A percentile compares a stretch with the other conserved stretches of the same genome.
Evolutionary conservation across 1,140 invertebrate species (phyloP).

Genomic region (Pinna nobilis): DNA sequence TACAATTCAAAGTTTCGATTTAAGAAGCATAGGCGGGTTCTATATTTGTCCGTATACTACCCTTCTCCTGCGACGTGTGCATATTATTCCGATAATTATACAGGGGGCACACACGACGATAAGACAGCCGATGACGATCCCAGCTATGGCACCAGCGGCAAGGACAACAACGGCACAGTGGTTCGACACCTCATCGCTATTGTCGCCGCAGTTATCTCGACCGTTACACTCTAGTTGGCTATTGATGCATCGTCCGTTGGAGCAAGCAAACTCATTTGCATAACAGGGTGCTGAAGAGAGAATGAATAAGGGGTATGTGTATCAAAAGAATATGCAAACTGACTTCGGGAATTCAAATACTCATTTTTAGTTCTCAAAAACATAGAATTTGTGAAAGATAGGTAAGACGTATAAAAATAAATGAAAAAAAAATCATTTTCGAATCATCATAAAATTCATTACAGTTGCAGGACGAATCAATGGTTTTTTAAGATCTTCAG

Average conservation of each 20-base stretch:
- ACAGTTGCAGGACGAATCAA: too few relatives aligned
- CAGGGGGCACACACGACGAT: background rate
- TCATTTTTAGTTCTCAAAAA: too few relatives aligned
- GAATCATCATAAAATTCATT: too few relatives aligned
- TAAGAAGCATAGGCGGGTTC: too few relatives aligned
- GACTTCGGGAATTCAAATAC: too few relatives aligned
- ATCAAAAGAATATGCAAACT: too few relatives aligned
- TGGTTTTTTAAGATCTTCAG: too few relatives aligned
- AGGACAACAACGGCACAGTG: background rate
- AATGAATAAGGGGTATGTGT: background rate
- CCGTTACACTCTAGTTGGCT: constrained; percentile 7
- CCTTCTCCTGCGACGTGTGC: background rate
- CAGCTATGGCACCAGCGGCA: constrained; percentile 22
- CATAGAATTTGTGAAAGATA: too few relatives aligned
- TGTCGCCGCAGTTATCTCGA: constrained; percentile 26
- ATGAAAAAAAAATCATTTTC: too few relatives aligned
- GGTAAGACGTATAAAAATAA: too few relatives aligned
- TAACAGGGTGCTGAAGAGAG: background rate
- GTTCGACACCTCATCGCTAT: constrained; percentile 2
- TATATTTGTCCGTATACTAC: too few relatives aligned
- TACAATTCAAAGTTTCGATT: too few relatives aligned
- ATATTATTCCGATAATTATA: background rate
- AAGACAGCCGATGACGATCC: constrained; percentile 25
- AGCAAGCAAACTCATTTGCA: background rate
- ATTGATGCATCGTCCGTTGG: constrained; percentile 10